phyloP scores from a whole-genome alignment of 2,797 vertebrate species.

The Eurystomus glaucurus region DNA sequence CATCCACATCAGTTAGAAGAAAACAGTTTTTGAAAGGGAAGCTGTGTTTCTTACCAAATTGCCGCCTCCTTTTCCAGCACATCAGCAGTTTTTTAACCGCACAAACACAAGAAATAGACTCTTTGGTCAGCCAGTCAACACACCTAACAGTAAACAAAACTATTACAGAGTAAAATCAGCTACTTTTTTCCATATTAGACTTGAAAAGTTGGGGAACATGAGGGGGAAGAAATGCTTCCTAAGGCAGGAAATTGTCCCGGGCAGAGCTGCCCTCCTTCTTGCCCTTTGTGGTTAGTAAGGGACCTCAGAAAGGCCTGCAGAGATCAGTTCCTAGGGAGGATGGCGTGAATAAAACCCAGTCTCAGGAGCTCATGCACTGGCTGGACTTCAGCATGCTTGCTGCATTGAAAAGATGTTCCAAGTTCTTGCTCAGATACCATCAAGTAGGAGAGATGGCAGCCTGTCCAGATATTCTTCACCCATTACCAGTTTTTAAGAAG shows the following conservation, averaged over 20 bases:
- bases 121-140: not conserved
- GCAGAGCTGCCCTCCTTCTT: not conserved
- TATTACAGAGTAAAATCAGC: not conserved
- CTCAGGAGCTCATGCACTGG: fast-evolving
- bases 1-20: not conserved
- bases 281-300: not conserved
- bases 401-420: not conserved
- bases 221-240: not conserved
- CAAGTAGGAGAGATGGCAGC: not conserved
- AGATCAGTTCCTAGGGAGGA: not conserved
- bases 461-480: not conserved
- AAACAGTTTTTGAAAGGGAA: constrained; percentile 10
- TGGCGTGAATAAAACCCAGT: not conserved
- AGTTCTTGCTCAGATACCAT: not conserved
- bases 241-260: not conserved
- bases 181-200: not conserved
- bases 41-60: constrained; percentile 35
- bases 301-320: not conserved
- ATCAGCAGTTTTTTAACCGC: constrained; percentile 1
- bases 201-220: not conserved
- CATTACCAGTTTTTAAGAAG: not conserved
- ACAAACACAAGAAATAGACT: not conserved
- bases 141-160: constrained; percentile 18
- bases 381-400: not conserved
- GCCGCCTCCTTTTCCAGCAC: not conserved